Percentiles rank a stretch among this genome's conserved stretches.
Evolutionary conservation across 2,888 invertebrate genomes (phyloP).

Genomic region (Barypeithes pellucidus): DNA sequence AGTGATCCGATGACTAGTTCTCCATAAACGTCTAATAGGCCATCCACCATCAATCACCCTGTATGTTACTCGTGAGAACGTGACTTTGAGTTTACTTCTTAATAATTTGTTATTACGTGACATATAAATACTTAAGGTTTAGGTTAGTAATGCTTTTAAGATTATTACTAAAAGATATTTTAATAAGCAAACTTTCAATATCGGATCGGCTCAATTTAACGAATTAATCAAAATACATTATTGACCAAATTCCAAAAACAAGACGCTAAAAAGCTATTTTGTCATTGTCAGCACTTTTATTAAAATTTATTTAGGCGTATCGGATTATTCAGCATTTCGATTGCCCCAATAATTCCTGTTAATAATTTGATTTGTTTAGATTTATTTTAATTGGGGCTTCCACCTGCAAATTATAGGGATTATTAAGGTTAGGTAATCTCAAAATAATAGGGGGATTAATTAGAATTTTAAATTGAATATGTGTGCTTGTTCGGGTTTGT

Average conservation of each 20-base stretch:
- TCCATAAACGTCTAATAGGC: too few species aligned
- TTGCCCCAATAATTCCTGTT: conserved; percentile 6
- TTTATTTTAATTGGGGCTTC: conserved; percentile 34
- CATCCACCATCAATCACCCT: too few species aligned
- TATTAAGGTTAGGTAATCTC: conserved; percentile 9
- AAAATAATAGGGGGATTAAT: conserved; percentile 7
- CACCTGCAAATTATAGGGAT: conserved; percentile 17
- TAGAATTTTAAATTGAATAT: neutral
- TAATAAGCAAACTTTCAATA: too few species aligned
- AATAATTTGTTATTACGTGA: too few species aligned
- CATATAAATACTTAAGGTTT: too few species aligned
- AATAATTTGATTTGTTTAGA: conserved; percentile 25
- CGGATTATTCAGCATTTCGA: conserved; percentile 4
- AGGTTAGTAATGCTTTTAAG: too few species aligned
- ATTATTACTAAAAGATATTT: too few species aligned
- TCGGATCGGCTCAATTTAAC: neutral
- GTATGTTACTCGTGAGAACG: too few species aligned
- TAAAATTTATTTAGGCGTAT: conserved; percentile 13
- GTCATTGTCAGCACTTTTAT: conserved; percentile 9
- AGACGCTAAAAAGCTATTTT: conserved; percentile 6
- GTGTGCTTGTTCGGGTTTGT: too few species aligned
- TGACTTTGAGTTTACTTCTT: too few species aligned
- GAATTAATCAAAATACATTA: neutral
- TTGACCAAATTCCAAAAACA: neutral
- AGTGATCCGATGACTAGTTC: too few species aligned